Evolutionary conservation across 2,113 vertebrate genomes (phyloP), one percentile per base, ranked within the genome.

Genomic region (Pterocles gutturalis): DNA sequence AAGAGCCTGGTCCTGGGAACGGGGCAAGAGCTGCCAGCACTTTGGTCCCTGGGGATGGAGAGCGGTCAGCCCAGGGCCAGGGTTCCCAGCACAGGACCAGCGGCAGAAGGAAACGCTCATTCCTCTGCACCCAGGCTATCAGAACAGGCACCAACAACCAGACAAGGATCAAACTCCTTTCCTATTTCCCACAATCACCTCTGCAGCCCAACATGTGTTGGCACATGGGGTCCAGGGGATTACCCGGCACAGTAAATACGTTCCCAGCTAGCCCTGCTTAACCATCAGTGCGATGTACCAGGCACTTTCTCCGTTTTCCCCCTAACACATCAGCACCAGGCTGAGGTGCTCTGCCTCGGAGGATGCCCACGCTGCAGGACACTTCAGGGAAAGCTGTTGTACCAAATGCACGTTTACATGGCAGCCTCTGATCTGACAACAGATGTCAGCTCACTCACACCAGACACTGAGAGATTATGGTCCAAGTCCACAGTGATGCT

Each of bases 201-300:
- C 77, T 73, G 29, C 58, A 87, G 26, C 38, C 53, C 41, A n/a
- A 10, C 2, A 0, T 4, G 9, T 41, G 22, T 13, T 24, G 6
- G 14, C 3, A 6, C 8, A 2, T 0, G 5, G 5, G 26, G 2
- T 17, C 41, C 33, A 17, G 54, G n/a, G 29, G 31, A 36, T 29
- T 22, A 33, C 18, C 8, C 45, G 66, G 58, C 26, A 21, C 13
- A 21, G 12, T 16, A 51, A 64, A 53, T 18, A 16, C 20, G 19
- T 41, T 25, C 70, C 71, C 33, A 58, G 19, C 26, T 22, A 43
- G 7, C 45, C 38, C n/a, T 31, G 34, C 67, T n/a, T 26, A 81
- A 31, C 29, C 46, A 12, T 9, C 61, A 20, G 16, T 5, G 8
- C 3, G 1, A 6, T 0, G 11, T 2, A 54, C 36, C 91, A 43